Evolutionary conservation across 2,113 vertebrate species (phyloP).

Genomic region (Labrus mixtus): DNA sequence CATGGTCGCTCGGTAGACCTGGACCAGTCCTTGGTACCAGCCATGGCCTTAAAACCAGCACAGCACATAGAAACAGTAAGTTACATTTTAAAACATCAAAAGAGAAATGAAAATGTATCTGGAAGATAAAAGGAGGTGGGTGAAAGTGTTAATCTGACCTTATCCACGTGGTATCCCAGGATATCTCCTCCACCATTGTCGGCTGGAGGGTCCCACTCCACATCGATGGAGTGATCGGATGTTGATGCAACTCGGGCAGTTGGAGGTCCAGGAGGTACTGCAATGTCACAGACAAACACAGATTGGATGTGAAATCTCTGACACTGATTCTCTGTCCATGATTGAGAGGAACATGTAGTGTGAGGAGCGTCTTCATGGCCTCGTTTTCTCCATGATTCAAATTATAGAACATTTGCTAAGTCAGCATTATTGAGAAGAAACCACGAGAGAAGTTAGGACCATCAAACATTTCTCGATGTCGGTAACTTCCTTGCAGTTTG

Average conservation of each 20-base stretch:
- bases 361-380: too few species aligned
- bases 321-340: too few species aligned
- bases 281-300: slow-evolving; percentile 4
- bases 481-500: not conserved
- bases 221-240: slow-evolving; percentile 89
- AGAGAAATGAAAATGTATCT: not conserved
- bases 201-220: slow-evolving; percentile 92
- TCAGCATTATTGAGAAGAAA: too few species aligned
- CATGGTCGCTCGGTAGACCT: slow-evolving; percentile 91
- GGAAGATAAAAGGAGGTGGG: not conserved
- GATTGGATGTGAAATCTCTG: not conserved
- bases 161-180: slow-evolving; percentile 96
- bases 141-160: slow-evolving; percentile 69
- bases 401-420: too few species aligned
- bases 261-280: slow-evolving; percentile 95
- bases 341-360: too few species aligned
- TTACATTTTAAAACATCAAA: not conserved
- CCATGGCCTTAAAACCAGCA: slow-evolving; percentile 75
- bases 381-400: too few species aligned
- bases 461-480: too few species aligned
- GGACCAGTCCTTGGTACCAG: slow-evolving; percentile 95
- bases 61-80: not conserved
- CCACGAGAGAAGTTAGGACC: too few species aligned
- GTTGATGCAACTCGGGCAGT: slow-evolving; percentile 87
- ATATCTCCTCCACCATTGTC: slow-evolving; percentile 96